These are phyloP conservation scores for Limnephilus auricula DNA, from an alignment of 2,888 invertebrate genomes.

Conservation along the genomic window DNA sequence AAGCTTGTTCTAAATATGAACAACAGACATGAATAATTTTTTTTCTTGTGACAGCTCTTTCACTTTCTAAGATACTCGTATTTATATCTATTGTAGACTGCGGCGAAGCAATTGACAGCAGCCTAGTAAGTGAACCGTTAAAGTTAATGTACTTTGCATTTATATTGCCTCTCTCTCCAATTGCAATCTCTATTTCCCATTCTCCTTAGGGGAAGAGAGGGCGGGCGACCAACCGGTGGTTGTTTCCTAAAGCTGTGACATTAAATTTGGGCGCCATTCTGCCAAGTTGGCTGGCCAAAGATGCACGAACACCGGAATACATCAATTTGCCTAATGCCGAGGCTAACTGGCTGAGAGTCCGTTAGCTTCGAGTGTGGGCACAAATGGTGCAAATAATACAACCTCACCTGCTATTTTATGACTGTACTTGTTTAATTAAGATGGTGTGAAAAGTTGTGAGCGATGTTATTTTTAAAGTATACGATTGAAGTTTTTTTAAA, in stretches of 20 bases:
- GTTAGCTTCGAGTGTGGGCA: not conserved
- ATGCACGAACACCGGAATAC: constrained; percentile 56
- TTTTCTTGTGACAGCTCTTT: not conserved
- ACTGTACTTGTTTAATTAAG: not conserved
- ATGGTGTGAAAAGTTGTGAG: not conserved
- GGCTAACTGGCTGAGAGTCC: not conserved
- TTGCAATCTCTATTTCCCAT: not conserved
- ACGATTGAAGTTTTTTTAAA: too few relatives aligned
- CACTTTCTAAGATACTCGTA: not conserved
- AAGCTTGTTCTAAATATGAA: too few relatives aligned
- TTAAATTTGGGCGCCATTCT: not conserved
- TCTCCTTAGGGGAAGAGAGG: not conserved
- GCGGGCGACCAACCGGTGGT: constrained; percentile 10
- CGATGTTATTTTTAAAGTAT: too few relatives aligned
- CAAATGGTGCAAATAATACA: not conserved
- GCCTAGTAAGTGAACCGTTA: not conserved
- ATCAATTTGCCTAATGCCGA: constrained; percentile 59
- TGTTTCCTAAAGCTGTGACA: not conserved
- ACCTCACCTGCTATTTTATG: not conserved
- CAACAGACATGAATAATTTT: not conserved
- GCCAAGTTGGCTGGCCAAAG: constrained; percentile 27
- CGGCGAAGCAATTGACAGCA: not conserved
- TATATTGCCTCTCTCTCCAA: not conserved
- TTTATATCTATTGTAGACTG: not conserved
- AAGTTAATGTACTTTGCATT: constrained; percentile 2